phyloP scores from a whole-genome alignment of 2,888 invertebrate species.

The Pristionchus japonicus region DNA sequence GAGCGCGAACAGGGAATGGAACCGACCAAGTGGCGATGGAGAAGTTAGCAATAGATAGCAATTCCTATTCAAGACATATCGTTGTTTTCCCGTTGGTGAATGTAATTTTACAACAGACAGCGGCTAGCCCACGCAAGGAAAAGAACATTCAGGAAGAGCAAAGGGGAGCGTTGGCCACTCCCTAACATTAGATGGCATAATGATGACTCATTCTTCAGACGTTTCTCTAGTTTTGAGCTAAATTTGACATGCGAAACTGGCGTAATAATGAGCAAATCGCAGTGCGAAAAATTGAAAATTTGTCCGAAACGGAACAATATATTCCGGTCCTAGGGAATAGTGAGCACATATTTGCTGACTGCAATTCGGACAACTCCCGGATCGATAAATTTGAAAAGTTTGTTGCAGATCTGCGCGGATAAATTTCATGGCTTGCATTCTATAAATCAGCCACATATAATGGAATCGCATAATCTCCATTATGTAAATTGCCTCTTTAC shows the following conservation, averaged over 20 bases:
- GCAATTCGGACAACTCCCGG: too few relatives aligned
- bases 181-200: too few relatives aligned
- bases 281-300: conserved; percentile 10
- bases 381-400: too few relatives aligned
- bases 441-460: too few relatives aligned
- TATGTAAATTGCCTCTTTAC: neutral
- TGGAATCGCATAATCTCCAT: too few relatives aligned
- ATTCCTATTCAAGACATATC: neutral
- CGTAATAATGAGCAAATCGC: neutral
- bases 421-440: too few relatives aligned
- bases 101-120: conserved; percentile 22
- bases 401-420: too few relatives aligned
- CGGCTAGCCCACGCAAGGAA: neutral
- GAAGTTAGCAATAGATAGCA: neutral
- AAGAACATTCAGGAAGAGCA: neutral
- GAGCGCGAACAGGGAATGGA: neutral
- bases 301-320: too few relatives aligned
- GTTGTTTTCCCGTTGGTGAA: neutral
- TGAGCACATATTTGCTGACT: neutral
- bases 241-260: neutral
- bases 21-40: too few relatives aligned
- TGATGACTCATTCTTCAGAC: neutral
- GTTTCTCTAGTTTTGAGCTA: neutral
- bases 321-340: neutral
- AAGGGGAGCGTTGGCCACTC: too few relatives aligned